Evolutionary conservation across 1,140 invertebrate species (phyloP).

Genomic region (Anoplolepis gracilipes): DNA sequence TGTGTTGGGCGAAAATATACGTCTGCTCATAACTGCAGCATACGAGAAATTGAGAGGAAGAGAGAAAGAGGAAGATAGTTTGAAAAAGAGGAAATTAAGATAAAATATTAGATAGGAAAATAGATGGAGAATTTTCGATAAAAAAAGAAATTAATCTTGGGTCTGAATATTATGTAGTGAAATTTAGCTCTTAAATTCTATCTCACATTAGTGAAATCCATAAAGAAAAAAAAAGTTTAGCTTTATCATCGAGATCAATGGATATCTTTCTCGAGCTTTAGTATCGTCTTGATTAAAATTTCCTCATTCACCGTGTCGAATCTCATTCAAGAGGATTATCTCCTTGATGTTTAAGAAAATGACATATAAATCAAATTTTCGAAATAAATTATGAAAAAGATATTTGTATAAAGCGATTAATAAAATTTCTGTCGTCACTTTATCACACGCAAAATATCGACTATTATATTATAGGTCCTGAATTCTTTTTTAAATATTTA

Average conservation of each 20-base stretch:
- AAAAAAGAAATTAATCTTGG: not conserved
- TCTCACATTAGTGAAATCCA: not conserved
- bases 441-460: not conserved
- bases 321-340: slow-evolving; percentile 24
- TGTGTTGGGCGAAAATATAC: not conserved
- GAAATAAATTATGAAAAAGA: slow-evolving; percentile 4
- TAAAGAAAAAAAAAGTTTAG: not conserved
- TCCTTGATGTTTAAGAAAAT: slow-evolving; percentile 10
- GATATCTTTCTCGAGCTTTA: not conserved
- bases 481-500: not conserved
- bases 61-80: too few species aligned
- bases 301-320: not conserved
- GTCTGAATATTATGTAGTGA: not conserved
- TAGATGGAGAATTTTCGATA: not conserved
- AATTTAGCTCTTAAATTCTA: not conserved
- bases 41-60: slow-evolving; percentile 1
- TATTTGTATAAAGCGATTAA: too few species aligned
- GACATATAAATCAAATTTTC: slow-evolving; percentile 2
- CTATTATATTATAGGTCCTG: not conserved
- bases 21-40: not conserved
- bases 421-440: slow-evolving; percentile 12
- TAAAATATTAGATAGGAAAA: not conserved
- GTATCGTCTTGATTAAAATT: not conserved
- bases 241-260: slow-evolving; percentile 25
- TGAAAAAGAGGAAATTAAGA: not conserved